Evolutionary conservation across 2,888 invertebrate genomes (phyloP), one percentile per base, ranked within the genome.

Genomic region (Spilarctia lutea): DNA sequence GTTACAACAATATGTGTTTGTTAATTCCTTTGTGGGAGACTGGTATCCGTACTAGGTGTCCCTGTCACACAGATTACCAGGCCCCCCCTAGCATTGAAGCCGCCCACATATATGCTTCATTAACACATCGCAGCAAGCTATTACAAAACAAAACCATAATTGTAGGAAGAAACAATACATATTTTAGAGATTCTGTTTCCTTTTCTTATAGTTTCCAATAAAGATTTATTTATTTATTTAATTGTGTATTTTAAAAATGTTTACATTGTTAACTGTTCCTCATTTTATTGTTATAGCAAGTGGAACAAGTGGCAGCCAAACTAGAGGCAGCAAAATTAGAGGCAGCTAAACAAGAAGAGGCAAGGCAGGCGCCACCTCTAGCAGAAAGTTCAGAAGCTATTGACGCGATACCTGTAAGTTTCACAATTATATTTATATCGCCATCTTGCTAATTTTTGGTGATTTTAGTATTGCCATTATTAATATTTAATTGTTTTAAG

Each of bases 231-330:
- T n/a, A n/a, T n/a, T n/a, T n/a, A n/a, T n/a, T n/a, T n/a, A n/a
- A n/a, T n/a, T n/a, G n/a, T n/a, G n/a, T n/a, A n/a, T 52, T 52
- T 48, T 48, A 4, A 20, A 7, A 48, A 2, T 24, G 24, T 52
- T 24, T 52, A 24, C 24, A 56, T 11, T 56, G 10, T 56, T 56
- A n/a, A 56, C 52, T n/a, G n/a, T 56, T 56, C 11, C 13, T 16
- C 4, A 18, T 8, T 30, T 16, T 18, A 30, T 63, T 30, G 11
- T 60, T 33, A 4, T 75, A 94, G 93, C 93, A 93, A 70, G 83
- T 85, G 11, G 94, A 92, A 39, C 68, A 68, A 71, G 73, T 71
- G n/a, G 72, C 75, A n/a, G 83, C 85, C 7, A 94, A 94, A 91
- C 92, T 93, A 70, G 83, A 89, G 74, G 81, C 85, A 8, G 79